These are phyloP conservation scores for Lophochroa leadbeateri DNA, from an alignment of 2,113 vertebrate species.

Conservation along the genomic window DNA sequence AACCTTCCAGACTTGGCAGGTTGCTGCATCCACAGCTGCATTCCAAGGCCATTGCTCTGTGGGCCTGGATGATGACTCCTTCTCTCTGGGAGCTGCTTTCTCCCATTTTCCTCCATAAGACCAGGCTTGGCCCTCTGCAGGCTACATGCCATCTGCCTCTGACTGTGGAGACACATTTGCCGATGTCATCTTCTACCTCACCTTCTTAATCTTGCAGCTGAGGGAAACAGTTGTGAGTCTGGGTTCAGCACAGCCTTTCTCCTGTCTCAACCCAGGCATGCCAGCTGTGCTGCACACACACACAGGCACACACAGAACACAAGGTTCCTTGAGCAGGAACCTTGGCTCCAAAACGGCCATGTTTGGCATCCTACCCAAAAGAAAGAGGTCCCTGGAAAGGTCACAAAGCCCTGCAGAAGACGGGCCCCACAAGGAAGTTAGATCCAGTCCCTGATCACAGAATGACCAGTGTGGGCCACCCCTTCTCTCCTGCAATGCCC, in stretches of 20 bases:
- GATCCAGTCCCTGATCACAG: background rate
- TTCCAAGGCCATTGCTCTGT: rapidly evolving
- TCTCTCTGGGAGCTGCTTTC: background rate
- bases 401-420: background rate
- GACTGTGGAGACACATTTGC: background rate
- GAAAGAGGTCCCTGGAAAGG: background rate
- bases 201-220: background rate
- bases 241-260: background rate
- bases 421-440: background rate
- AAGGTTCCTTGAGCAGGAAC: background rate
- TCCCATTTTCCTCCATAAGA: background rate
- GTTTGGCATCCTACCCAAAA: background rate
- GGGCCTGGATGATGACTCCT: background rate
- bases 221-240: background rate
- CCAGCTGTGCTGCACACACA: background rate
- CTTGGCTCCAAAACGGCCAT: background rate
- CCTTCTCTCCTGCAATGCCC: background rate
- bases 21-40: background rate
- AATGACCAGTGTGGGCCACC: background rate
- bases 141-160: background rate
- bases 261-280: background rate
- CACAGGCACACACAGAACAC: too few relatives aligned
- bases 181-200: background rate
- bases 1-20: background rate
- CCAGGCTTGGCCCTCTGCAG: background rate